These are phyloP conservation scores for Anaspis maculata DNA, from an alignment of 2,888 invertebrate species.

Conservation along the genomic window DNA sequence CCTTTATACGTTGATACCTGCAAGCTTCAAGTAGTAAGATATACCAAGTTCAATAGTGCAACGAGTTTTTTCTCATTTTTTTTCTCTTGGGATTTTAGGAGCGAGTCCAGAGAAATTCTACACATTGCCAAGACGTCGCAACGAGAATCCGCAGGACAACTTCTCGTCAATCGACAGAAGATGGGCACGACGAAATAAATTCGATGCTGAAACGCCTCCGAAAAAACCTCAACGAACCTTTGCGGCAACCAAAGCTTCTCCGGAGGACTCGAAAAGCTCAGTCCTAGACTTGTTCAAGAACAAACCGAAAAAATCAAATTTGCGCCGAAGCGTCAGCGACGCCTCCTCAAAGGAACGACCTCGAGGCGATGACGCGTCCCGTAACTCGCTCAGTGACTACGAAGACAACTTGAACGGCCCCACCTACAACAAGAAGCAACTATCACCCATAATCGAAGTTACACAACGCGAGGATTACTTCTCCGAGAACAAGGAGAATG, in stretches of 20 bases:
- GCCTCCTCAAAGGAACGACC: too few species aligned
- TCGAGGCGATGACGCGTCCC: too few species aligned
- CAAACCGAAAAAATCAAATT: slow-evolving; percentile 45
- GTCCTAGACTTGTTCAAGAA: slow-evolving; percentile 60
- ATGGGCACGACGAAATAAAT: too few species aligned
- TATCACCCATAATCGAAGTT: slow-evolving; percentile 74
- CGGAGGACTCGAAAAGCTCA: slow-evolving; percentile 47
- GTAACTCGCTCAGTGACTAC: slow-evolving; percentile 48
- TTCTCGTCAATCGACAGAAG: slow-evolving; percentile 22
- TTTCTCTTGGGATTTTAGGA: too few species aligned
- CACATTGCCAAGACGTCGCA: slow-evolving; percentile 53
- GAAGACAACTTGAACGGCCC: slow-evolving; percentile 20
- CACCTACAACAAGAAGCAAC: slow-evolving; percentile 55
- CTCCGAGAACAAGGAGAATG: slow-evolving; percentile 24
- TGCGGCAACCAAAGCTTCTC: slow-evolving; percentile 29
- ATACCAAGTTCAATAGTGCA: too few species aligned
- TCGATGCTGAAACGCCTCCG: too few species aligned
- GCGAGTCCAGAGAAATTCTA: slow-evolving; percentile 54
- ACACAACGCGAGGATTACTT: slow-evolving; percentile 65
- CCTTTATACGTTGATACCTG: too few species aligned
- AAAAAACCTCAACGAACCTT: slow-evolving; percentile 38
- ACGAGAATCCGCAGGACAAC: slow-evolving; percentile 41
- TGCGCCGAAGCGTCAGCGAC: slow-evolving; percentile 45
- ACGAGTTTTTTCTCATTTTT: too few species aligned
- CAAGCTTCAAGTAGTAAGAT: too few species aligned